phyloP scores from a whole-genome alignment of 2,113 vertebrate genomes.

The Melierax canorus region DNA sequence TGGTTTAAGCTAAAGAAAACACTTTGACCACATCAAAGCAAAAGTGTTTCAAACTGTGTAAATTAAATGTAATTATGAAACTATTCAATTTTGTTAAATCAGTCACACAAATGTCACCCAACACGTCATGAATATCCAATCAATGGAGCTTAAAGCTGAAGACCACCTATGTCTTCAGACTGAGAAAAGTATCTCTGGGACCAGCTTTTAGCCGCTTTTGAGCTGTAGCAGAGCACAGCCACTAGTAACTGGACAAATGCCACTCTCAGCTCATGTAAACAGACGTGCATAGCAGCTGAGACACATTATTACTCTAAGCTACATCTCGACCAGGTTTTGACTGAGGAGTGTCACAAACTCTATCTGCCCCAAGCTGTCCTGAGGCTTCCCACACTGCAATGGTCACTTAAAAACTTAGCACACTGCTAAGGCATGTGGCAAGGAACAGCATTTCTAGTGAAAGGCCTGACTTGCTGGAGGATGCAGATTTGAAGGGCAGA shows the following conservation, averaged over 20 bases:
- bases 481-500: not conserved
- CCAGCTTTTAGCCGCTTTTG: not conserved
- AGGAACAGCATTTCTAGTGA: not conserved
- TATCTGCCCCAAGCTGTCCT: not conserved
- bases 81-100: not conserved
- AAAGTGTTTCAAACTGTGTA: slow-evolving; percentile 14
- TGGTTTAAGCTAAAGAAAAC: slow-evolving; percentile 5
- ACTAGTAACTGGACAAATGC: not conserved
- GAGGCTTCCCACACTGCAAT: not conserved
- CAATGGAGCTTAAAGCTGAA: not conserved
- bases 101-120: not conserved
- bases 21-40: slow-evolving; percentile 25
- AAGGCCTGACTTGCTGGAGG: not conserved
- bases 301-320: not conserved
- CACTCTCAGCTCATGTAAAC: not conserved
- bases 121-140: not conserved
- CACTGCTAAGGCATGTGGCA: fast-evolving
- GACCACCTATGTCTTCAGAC: not conserved
- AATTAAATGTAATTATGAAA: slow-evolving; percentile 40
- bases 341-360: slow-evolving; percentile 2
- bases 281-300: slow-evolving; percentile 4
- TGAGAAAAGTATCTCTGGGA: not conserved
- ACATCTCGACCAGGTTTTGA: not conserved
- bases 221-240: not conserved
- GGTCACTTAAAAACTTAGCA: not conserved